Conservation (phyloP, 1,140 invertebrate species). For the Papilio helenus region DNA sequence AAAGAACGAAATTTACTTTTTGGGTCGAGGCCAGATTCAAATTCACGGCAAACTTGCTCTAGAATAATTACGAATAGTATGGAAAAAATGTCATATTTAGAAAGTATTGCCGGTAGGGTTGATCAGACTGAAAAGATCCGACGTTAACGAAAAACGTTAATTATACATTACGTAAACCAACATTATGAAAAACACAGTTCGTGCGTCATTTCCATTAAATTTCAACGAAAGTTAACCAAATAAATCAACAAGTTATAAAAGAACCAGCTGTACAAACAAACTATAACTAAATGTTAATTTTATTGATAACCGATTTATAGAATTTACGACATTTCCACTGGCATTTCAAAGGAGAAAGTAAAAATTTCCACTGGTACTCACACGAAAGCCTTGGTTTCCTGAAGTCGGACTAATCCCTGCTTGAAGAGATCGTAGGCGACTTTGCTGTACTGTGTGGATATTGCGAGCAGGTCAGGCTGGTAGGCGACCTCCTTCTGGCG, state of each 20-base stretch:
- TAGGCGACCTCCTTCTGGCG: constrained; percentile 74
- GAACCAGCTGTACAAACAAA: constrained; percentile 14
- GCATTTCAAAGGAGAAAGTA: constrained; percentile 30
- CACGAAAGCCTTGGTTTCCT: constrained; percentile 76
- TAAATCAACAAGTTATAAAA: constrained; percentile 19
- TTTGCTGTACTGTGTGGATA: constrained; percentile 75
- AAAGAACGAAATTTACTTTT: constrained; percentile 9
- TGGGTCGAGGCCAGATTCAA: constrained; percentile 21
- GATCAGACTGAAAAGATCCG: not conserved
- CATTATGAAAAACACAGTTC: not conserved
- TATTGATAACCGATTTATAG: not conserved
- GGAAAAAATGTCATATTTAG: not conserved
- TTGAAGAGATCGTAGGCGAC: constrained; percentile 68
- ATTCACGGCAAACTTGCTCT: constrained; percentile 4
- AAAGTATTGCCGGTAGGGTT: not conserved
- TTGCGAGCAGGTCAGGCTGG: constrained; percentile 74
- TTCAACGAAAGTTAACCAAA: not conserved
- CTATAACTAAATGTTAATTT: not conserved
- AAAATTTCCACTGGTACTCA: constrained; percentile 55
- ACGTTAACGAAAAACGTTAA: constrained; percentile 37
- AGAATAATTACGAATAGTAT: not conserved
- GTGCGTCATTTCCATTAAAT: constrained; percentile 7
- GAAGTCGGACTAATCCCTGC: constrained; percentile 54
- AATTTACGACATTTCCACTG: not conserved
- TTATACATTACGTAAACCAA: constrained; percentile 26